Evolutionary conservation across 2,113 vertebrate species (phyloP), one percentile per base, ranked within the genome.

Genomic region (Melanostigma gelatinosum): DNA sequence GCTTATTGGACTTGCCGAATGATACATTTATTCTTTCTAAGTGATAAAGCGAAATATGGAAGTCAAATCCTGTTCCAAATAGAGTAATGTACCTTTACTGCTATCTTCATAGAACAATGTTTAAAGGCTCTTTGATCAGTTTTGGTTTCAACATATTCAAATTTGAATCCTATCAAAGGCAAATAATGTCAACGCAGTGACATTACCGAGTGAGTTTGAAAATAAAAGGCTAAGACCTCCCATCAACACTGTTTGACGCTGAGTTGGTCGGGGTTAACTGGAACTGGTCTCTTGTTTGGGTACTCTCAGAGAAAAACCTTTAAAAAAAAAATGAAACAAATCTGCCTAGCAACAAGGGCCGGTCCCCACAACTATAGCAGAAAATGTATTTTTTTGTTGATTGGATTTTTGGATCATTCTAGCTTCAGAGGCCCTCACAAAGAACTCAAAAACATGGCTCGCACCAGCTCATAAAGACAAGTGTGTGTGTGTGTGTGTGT

Each of bases 401-500:
- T 34, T 7, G 16, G 4, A 1, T 24, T 40, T 75, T 34, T 32
- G 3, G 42, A 36, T 12, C 10, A 22, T 15, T 38, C 4, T 52
- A 7, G 12, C 42, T 74, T 6, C 22, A 63, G 36, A 55, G 57
- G 36, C 3, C 58, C 67, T 34, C 38, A 57, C n/a, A 80, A 72
- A 64, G 29, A 38, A 40, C 60, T 40, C 3, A 34, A 1, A 38
- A 40, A 24, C 11, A 22, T 29, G 18, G 66, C 48, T 54, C 55
- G 27, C 65, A 36, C 27, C 24, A 46, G n/a, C 54, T 34, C 3
- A 8, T 36, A 46, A 24, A 63, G 8, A 32, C 0, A 40, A 38
- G 48, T 8, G 8, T 63, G 18, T 72, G 62, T 68, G 52, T 38
- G 65, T 69, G 67, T 38, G 46, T 16, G 50, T 38, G 66, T 48